These are phyloP conservation scores for Danio aesculapii DNA, from an alignment of 2,797 vertebrate species.

Conservation along the genomic window DNA sequence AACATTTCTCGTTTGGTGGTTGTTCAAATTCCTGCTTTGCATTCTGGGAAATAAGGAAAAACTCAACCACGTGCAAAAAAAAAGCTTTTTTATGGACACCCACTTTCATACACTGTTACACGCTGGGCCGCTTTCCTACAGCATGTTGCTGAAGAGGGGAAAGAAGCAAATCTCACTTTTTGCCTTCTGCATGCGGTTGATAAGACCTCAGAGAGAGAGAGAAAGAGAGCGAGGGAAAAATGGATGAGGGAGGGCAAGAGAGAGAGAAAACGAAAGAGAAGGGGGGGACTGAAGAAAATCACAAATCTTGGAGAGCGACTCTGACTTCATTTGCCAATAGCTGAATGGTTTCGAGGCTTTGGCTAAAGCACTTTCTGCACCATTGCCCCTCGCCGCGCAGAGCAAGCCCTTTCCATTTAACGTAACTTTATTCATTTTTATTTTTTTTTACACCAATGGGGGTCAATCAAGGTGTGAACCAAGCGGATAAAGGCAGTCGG, in stretches of 20 bases:
- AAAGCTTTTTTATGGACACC: constrained; percentile 35
- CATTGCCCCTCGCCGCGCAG: constrained; percentile 44
- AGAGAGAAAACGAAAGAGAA: constrained; percentile 23
- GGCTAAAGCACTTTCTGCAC: constrained; percentile 56
- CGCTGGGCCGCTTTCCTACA: constrained; percentile 12
- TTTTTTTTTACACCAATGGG: constrained; percentile 46
- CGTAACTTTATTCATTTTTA: constrained; percentile 50
- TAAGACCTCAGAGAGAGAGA: constrained; percentile 52
- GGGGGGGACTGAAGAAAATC: constrained; percentile 43
- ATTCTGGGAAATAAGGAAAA: constrained; percentile 27
- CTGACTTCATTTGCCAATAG: constrained; percentile 57
- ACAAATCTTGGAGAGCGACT: constrained; percentile 55
- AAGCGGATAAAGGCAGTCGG: constrained; percentile 21
- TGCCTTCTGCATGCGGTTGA: constrained; percentile 54
- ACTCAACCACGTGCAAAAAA: constrained; percentile 15
- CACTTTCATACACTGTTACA: constrained; percentile 44
- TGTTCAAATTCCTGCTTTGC: constrained; percentile 6
- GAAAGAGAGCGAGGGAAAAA: constrained; percentile 26
- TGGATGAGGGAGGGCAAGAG: constrained; percentile 10
- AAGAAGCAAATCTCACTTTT: constrained; percentile 48
- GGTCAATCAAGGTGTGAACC: constrained; percentile 58
- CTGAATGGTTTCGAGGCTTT: constrained; percentile 55
- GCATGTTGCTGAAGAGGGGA: constrained; percentile 14
- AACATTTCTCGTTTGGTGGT: not conserved
- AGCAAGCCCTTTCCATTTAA: constrained; percentile 58